phyloP scores from a whole-genome alignment of 2,888 invertebrate species.

The Cataglyphis altisquamis region DNA sequence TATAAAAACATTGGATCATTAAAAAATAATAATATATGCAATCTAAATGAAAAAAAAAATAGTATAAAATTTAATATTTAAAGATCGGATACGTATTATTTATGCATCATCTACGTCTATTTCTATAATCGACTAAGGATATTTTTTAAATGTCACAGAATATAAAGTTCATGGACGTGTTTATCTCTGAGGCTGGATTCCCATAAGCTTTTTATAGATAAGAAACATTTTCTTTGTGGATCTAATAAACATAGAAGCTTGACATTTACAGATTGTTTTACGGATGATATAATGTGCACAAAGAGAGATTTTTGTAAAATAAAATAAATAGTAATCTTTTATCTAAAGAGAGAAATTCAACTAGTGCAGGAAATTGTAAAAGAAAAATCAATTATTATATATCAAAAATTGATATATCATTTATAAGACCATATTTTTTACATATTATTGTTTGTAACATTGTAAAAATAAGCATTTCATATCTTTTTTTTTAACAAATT shows the following conservation, averaged over 20 bases:
- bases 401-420: slow-evolving; percentile 3
- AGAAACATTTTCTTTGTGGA: slow-evolving; percentile 33
- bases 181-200: slow-evolving; percentile 18
- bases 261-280: slow-evolving; percentile 44
- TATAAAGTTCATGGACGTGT: slow-evolving; percentile 44
- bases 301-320: slow-evolving; percentile 24
- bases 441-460: background rate
- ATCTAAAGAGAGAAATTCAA: background rate
- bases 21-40: background rate
- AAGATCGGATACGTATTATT: slow-evolving; percentile 36
- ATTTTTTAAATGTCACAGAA: slow-evolving; percentile 49
- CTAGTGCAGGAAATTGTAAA: background rate
- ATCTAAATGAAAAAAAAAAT: background rate
- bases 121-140: slow-evolving; percentile 4
- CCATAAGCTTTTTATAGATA: slow-evolving; percentile 32
- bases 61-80: slow-evolving; percentile 22
- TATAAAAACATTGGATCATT: background rate
- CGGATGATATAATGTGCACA: background rate
- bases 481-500: background rate
- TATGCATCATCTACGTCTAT: slow-evolving; percentile 22
- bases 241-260: slow-evolving; percentile 50
- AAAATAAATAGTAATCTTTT: background rate
- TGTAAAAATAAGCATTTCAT: too few species aligned
- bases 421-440: background rate
- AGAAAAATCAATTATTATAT: too few species aligned